phyloP scores from a whole-genome alignment of 2,888 invertebrate genomes.

The Tipula vernalis region DNA sequence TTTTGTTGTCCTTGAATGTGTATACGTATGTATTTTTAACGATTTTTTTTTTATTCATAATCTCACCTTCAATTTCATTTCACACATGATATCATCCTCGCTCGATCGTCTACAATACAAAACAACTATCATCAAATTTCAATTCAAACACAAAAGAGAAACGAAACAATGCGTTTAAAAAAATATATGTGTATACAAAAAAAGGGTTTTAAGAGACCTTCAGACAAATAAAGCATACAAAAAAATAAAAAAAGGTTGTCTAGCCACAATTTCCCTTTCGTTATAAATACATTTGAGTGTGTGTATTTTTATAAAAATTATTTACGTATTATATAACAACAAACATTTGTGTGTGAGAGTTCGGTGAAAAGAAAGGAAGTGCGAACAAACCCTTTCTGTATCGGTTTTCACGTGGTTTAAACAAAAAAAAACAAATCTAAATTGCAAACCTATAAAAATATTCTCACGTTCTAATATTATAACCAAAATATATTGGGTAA shows the following conservation, averaged over 20 bases:
- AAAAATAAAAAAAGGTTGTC: conserved; percentile 7
- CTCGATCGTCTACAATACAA: not conserved
- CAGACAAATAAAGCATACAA: not conserved
- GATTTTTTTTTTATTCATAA: not conserved
- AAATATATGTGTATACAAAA: not conserved
- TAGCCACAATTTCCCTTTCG: conserved; percentile 10
- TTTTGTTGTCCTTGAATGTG: not conserved
- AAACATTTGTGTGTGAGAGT: not conserved
- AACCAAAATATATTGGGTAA: not conserved
- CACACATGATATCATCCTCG: conserved; percentile 6
- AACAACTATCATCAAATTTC: not conserved
- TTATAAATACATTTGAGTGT: not conserved
- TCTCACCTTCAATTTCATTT: conserved; percentile 10
- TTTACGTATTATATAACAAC: not conserved
- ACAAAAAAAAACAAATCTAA: not conserved
- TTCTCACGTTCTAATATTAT: not conserved
- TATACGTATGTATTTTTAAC: not conserved
- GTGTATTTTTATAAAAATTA: not conserved
- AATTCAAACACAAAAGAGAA: not conserved
- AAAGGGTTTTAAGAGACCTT: conserved; percentile 6
- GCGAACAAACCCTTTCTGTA: not conserved
- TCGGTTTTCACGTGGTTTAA: not conserved
- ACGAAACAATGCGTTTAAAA: not conserved
- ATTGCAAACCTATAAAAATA: not conserved
- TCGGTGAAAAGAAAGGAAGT: not conserved